A percentile compares a stretch with the other conserved stretches of the same genome.
Evolutionary conservation across 1,140 invertebrate genomes (phyloP).

Genomic region (Metopolophium dirhodum): DNA sequence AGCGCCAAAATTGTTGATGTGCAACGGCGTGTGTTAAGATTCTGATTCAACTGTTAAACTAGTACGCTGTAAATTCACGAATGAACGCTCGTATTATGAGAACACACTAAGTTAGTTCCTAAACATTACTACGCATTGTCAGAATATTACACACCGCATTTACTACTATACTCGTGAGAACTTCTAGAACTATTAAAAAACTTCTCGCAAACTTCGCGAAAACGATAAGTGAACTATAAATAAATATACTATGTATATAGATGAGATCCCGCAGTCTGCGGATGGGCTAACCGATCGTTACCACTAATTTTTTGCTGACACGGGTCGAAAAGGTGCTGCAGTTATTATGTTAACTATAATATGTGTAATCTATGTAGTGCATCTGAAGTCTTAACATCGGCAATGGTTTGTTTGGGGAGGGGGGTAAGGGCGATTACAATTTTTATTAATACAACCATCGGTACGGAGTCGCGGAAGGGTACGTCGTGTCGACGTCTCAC

Average conservation of each 20-base stretch:
- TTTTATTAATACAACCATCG: neutral
- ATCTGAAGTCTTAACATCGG: neutral
- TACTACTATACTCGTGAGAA: neutral
- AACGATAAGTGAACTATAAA: neutral
- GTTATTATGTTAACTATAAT: neutral
- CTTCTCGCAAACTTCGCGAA: neutral
- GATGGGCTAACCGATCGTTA: neutral
- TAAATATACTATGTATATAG: neutral
- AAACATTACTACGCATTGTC: neutral
- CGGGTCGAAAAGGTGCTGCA: neutral
- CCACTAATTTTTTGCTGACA: neutral
- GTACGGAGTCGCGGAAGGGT: neutral
- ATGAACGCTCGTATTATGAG: neutral
- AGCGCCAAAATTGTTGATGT: neutral
- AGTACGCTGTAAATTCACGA: constrained; percentile 2
- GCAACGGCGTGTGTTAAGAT: neutral
- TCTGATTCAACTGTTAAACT: constrained; percentile 5
- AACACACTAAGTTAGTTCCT: neutral
- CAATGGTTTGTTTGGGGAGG: fast-evolving
- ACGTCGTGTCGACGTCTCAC: neutral
- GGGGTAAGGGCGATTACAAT: neutral
- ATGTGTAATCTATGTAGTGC: neutral
- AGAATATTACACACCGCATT: neutral
- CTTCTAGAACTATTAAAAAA: neutral
- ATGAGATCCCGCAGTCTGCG: neutral